A percentile compares a stretch with the other conserved stretches of the same genome.
phyloP scores from a whole-genome alignment of 2,797 vertebrate genomes.

The Denticeps clupeoides region DNA sequence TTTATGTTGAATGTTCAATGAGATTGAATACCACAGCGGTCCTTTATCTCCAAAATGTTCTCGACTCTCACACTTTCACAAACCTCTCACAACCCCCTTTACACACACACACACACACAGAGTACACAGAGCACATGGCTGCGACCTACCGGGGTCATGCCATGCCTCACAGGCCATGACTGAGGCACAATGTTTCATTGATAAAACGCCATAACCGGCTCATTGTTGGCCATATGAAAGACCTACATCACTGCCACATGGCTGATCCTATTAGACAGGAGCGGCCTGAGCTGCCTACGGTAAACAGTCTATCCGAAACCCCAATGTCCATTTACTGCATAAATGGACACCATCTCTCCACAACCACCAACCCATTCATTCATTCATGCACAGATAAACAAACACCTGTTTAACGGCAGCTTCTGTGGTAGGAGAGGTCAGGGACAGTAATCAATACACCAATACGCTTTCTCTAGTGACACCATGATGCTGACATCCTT shows the following conservation, averaged over 20 bases:
- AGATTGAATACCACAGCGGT: no score
- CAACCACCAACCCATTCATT: neutral
- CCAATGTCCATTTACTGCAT: neutral
- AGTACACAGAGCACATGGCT: neutral
- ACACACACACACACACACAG: no score
- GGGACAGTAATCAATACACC: no score
- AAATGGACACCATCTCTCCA: neutral
- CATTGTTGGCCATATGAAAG: constrained; percentile 26
- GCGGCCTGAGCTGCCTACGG: neutral
- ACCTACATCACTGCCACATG: constrained; percentile 22
- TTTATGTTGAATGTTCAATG: no score
- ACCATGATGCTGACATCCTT: no score
- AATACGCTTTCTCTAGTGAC: no score
- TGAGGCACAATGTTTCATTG: constrained; percentile 7
- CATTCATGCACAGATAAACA: neutral
- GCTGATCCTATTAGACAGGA: constrained; percentile 13
- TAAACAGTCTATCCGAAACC: constrained; percentile 7
- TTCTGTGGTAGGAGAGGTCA: no score
- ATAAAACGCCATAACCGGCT: constrained; percentile 21
- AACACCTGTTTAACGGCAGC: neutral
- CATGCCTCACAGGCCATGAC: neutral
- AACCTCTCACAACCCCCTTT: no score
- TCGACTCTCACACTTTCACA: no score
- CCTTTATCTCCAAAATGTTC: no score
- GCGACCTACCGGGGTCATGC: neutral